Percentiles rank a stretch among this genome's conserved stretches.
Conservation (phyloP, 2,888 invertebrate species). For the Labia minor region DNA sequence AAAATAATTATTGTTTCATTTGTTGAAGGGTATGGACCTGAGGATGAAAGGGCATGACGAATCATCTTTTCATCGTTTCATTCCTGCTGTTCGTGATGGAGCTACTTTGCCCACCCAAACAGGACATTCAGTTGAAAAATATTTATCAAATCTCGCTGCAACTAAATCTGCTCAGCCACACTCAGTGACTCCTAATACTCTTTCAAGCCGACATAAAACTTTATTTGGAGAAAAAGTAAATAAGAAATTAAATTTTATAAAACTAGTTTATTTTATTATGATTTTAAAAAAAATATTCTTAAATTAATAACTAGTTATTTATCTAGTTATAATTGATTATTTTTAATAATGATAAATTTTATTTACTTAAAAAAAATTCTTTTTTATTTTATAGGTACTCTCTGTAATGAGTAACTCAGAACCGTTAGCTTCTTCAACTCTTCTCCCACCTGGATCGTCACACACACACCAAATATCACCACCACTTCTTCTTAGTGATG, state of each 20-base stretch:
- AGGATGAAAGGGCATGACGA: slow-evolving; percentile 29
- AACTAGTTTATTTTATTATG: no score
- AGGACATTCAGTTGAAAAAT: slow-evolving; percentile 49
- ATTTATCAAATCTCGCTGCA: slow-evolving; percentile 36
- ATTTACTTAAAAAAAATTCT: no score
- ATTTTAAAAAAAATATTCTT: no score
- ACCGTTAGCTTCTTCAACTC: background rate
- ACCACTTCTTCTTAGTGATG: background rate
- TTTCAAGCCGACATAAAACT: background rate
- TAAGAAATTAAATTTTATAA: background rate
- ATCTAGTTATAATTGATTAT: no score
- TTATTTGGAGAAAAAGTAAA: background rate
- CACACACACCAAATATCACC: background rate
- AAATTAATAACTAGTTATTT: no score
- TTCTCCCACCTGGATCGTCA: background rate
- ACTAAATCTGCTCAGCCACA: background rate
- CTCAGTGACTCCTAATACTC: background rate
- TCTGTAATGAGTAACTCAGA: background rate
- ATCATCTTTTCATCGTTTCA: slow-evolving; percentile 41
- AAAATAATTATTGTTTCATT: no score
- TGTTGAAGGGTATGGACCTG: slow-evolving; percentile 23
- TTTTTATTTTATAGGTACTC: background rate
- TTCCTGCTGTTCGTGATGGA: slow-evolving; percentile 36
- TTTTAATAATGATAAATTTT: no score
- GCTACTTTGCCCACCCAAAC: slow-evolving; percentile 45